These are phyloP conservation scores for Trialeurodes vaporariorum DNA, from an alignment of 1,140 invertebrate species.

Conservation along the genomic window DNA sequence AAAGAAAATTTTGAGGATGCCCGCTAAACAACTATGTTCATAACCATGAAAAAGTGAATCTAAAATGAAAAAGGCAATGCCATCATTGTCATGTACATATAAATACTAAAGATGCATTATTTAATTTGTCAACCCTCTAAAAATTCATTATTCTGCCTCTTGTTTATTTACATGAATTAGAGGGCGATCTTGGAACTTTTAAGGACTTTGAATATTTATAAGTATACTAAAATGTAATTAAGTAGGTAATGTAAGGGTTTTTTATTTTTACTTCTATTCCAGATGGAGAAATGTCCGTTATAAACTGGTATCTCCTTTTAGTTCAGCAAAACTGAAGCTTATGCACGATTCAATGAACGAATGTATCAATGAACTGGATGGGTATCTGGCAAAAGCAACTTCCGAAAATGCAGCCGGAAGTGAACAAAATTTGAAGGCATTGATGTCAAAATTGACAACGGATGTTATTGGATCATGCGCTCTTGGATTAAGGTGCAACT, in stretches of 20 bases:
- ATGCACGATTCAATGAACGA: constrained; percentile 40
- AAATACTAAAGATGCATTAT: too few species aligned
- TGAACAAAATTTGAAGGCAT: constrained; percentile 27
- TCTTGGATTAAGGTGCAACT: constrained; percentile 43
- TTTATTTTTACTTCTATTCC: background rate
- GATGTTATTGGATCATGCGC: constrained; percentile 44
- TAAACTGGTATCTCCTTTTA: constrained; percentile 36
- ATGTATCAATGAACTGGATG: constrained; percentile 26
- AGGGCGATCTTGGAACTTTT: background rate
- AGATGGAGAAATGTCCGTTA: constrained; percentile 34
- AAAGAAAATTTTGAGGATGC: too few species aligned
- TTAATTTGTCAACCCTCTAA: background rate
- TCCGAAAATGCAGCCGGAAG: background rate
- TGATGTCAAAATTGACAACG: constrained; percentile 40
- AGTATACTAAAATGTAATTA: background rate
- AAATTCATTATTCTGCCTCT: background rate
- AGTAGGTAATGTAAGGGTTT: background rate
- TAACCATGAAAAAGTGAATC: too few species aligned
- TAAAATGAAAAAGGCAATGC: too few species aligned
- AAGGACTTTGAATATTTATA: background rate
- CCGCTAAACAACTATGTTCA: too few species aligned
- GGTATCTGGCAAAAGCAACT: constrained; percentile 19
- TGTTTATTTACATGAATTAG: background rate
- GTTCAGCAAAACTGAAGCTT: constrained; percentile 37
- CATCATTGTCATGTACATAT: too few species aligned